Evolutionary conservation across 2,797 vertebrate genomes (phyloP).

Genomic region (Mus caroli): DNA sequence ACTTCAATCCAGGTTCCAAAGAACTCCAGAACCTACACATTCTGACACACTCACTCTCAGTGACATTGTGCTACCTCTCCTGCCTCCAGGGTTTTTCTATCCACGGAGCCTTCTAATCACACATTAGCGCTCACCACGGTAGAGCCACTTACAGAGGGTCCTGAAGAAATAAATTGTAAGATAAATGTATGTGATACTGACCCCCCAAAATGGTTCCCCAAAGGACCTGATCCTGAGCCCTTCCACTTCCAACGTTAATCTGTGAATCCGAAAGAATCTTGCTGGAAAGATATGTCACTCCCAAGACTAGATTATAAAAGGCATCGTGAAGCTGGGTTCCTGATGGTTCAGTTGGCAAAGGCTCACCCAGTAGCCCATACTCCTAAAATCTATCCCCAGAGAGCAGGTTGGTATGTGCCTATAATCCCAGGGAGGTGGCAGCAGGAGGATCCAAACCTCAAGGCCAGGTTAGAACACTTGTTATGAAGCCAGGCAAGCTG

Average conservation of each 20-base stretch:
- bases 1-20: not conserved
- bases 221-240: not conserved
- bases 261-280: not conserved
- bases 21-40: not conserved
- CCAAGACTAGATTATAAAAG: not conserved
- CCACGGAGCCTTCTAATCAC: not conserved
- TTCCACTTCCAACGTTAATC: not conserved
- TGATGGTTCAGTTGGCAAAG: not conserved
- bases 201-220: not conserved
- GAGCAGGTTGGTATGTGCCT: not conserved
- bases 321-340: not conserved
- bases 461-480: not conserved
- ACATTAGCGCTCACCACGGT: not conserved
- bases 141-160: not conserved
- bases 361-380: not conserved
- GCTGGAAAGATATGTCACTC: not conserved
- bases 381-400: not conserved
- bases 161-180: slow-evolving; percentile 3
- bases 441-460: not conserved
- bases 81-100: not conserved
- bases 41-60: too few relatives aligned
- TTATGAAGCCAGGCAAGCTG: not conserved
- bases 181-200: not conserved
- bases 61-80: fast-evolving
- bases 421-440: not conserved